Base-by-base conservation (phyloP, 2,113 vertebrate species). In the Turnix velox region DNA sequence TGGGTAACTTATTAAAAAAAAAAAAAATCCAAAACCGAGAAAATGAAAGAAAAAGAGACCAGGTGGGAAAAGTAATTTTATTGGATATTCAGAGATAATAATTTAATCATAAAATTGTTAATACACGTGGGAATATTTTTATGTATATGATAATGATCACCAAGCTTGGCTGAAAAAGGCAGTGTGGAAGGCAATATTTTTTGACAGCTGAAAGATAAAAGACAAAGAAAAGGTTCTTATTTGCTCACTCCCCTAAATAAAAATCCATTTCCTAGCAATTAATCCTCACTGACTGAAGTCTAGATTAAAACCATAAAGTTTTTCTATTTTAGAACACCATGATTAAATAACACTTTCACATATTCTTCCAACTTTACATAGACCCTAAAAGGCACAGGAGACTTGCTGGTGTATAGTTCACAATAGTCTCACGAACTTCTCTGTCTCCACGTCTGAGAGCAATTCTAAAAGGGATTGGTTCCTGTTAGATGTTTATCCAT, bases 401-500 rank as follows among this genome's bases (percentile, higher is more conserved):
- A 68, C 37, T 30, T 90, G 90, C 75, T 68, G 52, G 52, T 74
- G 24, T 59, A 22, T 8, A 33, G 61, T 59, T 88, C 86, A 87
- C 33, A 84, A 25, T 17, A 72, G 17, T n/a, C 69, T 82, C 61
- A 72, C 81, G 69, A 49, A 63, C 20, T 84, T 80, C 55, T 67
- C 52, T 73, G 69, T 37, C 49, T 88, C 83, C 83, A 95, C 46
- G 55, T 71, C 61, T 58, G 43, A 83, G n/a, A 90, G 82, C 37
- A 95, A 79, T 92, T 92, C 72, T 93, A 42, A 87, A 96, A 84
- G 24, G 57, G 82, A 92, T 92, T 90, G 89, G 83, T 91, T 96
- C 84, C 77, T 87, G 52, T 94, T 93, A 74, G 76, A 92, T 96
- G 82, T 92, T 91, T 80, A 74, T 86, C 58, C n/a, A 1, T 54